Base-by-base conservation (phyloP, 2,888 invertebrate species). In the Nomada lathburiana region DNA sequence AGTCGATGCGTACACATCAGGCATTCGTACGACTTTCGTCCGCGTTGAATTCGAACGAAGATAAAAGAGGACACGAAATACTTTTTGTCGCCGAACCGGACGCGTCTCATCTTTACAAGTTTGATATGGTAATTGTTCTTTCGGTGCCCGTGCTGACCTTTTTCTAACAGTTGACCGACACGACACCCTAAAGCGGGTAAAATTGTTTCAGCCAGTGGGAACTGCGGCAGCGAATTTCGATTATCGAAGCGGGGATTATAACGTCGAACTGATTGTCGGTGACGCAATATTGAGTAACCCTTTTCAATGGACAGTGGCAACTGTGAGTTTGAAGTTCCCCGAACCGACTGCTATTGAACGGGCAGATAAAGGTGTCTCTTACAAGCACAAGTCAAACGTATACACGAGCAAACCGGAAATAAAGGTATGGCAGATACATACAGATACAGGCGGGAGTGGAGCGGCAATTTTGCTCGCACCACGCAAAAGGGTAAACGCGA, bases 21-120 rank as follows among this genome's bases (percentile, higher is more conserved):
- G 97, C 98, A 0, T 99, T 99, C 94, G 96, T 98, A 42, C 95
- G 97, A 67, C 95, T 99, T 62, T 95, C 95, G 55, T 96, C 97
- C 88, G 80, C 82, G 2, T 84, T 88, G 5, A 73, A 82, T 62
- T 81, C 81, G 0, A 70, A 26, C 3, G 11, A n/a, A 1, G 53
- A 68, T 20, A 94, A 95, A 71, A 95, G 95, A 0, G 95, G 95
- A n/a, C 96, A 96, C 81, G 99, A 99, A 95, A 97, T 98, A 67
- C 96, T 98, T 89, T 99, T 98, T 93, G 97, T 99, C 5, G 98
- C 99, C 0, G 99, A 99, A 92, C 96, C 97, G 5, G 98, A 98
- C 92, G 94, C 94, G 83, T 94, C 95, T 70, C 96, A 96, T 91
- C 94, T 96, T 0, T 99, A 99, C 94, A 98, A 98, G 94, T 97